Evolutionary conservation across 1,140 invertebrate species (phyloP).

Genomic region (Psix sp.): DNA sequence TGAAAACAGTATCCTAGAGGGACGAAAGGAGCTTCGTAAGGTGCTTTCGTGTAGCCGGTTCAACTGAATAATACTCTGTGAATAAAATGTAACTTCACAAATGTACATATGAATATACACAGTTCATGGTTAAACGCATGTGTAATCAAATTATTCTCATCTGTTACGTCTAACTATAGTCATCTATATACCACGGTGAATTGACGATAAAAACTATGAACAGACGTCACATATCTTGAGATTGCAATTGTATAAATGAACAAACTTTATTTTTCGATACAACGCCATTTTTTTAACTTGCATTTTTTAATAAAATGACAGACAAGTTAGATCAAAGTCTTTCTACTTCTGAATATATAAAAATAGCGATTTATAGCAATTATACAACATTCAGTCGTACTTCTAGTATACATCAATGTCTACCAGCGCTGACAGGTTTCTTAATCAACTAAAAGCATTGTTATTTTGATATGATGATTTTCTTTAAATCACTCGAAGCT

Average conservation of each 20-base stretch:
- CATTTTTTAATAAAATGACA: constrained; percentile 32
- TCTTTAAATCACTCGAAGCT: too few species aligned
- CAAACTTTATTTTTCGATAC: constrained; percentile 50
- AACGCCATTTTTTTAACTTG: constrained; percentile 31
- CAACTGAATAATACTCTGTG: constrained; percentile 9
- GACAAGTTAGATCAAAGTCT: constrained; percentile 42
- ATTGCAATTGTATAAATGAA: constrained; percentile 44
- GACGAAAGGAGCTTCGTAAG: too few species aligned
- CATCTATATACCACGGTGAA: too few species aligned
- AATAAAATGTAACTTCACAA: constrained; percentile 22
- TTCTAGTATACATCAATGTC: too few species aligned
- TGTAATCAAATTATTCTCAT: background rate
- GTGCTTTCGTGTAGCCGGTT: too few species aligned
- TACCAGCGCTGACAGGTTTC: too few species aligned
- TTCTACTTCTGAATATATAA: constrained; percentile 55
- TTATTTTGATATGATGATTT: too few species aligned
- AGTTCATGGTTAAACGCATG: background rate
- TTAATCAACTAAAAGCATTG: too few species aligned
- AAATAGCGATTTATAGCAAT: too few species aligned
- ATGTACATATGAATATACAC: too few species aligned
- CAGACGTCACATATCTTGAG: constrained; percentile 42
- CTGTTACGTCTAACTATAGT: too few species aligned
- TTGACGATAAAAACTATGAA: constrained; percentile 8
- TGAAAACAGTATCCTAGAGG: constrained; percentile 20
- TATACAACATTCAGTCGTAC: too few species aligned